phyloP scores from a whole-genome alignment of 2,797 vertebrate species.

The Odontamblyopus rebecca region DNA sequence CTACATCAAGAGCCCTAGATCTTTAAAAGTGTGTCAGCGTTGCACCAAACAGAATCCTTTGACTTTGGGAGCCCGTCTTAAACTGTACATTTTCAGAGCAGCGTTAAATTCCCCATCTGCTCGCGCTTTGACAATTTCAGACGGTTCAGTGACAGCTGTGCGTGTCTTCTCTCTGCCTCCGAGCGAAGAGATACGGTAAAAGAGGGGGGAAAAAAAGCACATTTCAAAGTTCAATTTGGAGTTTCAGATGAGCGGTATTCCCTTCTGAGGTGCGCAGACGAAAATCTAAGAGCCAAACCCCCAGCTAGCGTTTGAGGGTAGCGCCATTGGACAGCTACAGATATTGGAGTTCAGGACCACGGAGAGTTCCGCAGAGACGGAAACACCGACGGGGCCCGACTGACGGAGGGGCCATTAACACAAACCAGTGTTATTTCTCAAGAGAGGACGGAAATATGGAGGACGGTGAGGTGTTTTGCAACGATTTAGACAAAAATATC shows the following conservation, averaged over 20 bases:
- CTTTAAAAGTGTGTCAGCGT: background rate
- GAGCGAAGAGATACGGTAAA: conserved; percentile 8
- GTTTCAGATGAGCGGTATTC: conserved; percentile 40
- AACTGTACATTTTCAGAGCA: background rate
- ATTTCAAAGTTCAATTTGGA: conserved; percentile 51
- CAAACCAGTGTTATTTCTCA: background rate
- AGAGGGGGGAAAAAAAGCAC: conserved; percentile 19
- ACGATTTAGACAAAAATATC: too few relatives aligned
- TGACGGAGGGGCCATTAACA: background rate
- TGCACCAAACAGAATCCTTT: background rate
- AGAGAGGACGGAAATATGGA: background rate
- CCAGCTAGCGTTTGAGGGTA: conserved; percentile 32
- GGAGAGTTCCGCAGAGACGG: background rate
- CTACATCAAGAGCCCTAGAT: background rate
- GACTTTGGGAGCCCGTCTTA: background rate
- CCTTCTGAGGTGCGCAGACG: conserved; percentile 23
- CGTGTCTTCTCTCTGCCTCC: conserved; percentile 13
- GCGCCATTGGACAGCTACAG: conserved; percentile 50
- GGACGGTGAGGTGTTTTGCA: too few relatives aligned
- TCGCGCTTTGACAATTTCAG: conserved; percentile 10
- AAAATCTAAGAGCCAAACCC: conserved; percentile 19
- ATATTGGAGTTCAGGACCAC: conserved; percentile 6
- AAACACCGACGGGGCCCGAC: background rate
- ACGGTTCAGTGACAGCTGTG: conserved; percentile 9
- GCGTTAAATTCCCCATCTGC: conserved; percentile 1